Percentiles rank a stretch among this genome's conserved stretches.
phyloP scores from a whole-genome alignment of 2,113 vertebrate species.

The Vombatus ursinus region DNA sequence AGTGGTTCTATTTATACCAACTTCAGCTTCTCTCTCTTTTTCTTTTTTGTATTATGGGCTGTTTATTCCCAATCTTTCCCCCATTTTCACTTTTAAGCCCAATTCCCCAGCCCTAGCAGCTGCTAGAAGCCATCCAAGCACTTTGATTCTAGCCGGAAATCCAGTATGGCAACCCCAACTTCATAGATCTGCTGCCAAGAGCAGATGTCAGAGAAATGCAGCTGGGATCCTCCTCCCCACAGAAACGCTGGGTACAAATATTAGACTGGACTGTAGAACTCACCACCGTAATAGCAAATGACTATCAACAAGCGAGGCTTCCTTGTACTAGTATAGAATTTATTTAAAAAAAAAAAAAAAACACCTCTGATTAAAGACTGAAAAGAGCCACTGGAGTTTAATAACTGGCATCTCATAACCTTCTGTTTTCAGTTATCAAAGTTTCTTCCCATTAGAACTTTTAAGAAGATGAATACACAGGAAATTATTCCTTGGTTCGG shows the following conservation, averaged over 20 bases:
- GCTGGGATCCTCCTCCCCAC: slow-evolving; percentile 20
- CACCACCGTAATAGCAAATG: not conserved
- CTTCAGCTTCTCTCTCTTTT: not conserved
- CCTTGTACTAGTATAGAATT: not conserved
- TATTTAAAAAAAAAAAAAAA: not conserved
- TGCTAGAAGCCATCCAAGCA: slow-evolving; percentile 52
- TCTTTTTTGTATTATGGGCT: not conserved
- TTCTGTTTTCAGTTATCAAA: not conserved
- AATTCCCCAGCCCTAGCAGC: slow-evolving; percentile 13
- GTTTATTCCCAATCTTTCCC: not conserved
- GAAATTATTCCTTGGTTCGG: not conserved
- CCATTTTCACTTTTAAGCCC: slow-evolving; percentile 27
- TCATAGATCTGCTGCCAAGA: slow-evolving; percentile 33
- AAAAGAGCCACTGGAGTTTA: not conserved
- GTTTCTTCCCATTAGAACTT: not conserved
- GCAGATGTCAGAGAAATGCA: not conserved
- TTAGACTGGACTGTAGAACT: not conserved
- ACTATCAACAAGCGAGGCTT: not conserved
- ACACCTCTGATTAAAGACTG: not conserved
- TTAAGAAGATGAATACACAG: not conserved
- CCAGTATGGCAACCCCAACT: slow-evolving; percentile 44
- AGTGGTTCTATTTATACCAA: not conserved
- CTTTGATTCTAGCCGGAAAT: slow-evolving; percentile 59
- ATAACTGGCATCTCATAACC: not conserved
- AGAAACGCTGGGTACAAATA: slow-evolving; percentile 41